Percentiles rank a stretch among this genome's conserved stretches.
Evolutionary conservation across 2,888 invertebrate genomes (phyloP).

Genomic region (Monoplex corrugatus): DNA sequence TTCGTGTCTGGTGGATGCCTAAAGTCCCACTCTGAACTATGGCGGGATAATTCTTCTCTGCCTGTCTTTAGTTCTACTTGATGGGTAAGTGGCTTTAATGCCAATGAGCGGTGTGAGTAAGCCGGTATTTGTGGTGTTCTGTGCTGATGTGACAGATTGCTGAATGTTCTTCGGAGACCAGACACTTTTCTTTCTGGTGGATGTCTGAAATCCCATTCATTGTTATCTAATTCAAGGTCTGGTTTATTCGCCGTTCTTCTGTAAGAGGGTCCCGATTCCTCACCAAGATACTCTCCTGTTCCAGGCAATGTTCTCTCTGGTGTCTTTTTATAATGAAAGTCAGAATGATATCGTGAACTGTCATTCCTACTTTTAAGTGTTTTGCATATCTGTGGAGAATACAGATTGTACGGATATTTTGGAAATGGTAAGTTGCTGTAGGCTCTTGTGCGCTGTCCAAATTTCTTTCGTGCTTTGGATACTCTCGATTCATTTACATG

Average conservation of each 20-base stretch:
- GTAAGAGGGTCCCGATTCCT: background rate
- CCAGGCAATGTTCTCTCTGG: too few species aligned
- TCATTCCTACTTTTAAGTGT: background rate
- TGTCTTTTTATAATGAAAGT: background rate
- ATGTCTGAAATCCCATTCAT: background rate
- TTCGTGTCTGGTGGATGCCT: background rate
- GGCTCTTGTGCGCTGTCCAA: background rate
- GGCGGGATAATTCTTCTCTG: background rate
- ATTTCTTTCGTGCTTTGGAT: background rate
- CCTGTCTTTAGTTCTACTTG: background rate
- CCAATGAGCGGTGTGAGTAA: background rate
- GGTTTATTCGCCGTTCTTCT: background rate
- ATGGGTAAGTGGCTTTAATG: background rate
- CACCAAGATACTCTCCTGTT: too few species aligned
- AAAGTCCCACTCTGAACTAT: background rate
- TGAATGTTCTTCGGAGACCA: background rate
- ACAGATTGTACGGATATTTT: background rate
- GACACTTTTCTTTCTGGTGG: conserved; percentile 25
- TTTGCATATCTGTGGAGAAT: background rate
- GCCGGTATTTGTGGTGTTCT: background rate
- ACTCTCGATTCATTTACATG: background rate
- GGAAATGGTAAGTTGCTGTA: background rate
- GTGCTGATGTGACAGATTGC: background rate
- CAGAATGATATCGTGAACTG: background rate
- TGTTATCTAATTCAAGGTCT: background rate